phyloP scores from a whole-genome alignment of 2,888 invertebrate species.

The Tiliacea citrago region DNA sequence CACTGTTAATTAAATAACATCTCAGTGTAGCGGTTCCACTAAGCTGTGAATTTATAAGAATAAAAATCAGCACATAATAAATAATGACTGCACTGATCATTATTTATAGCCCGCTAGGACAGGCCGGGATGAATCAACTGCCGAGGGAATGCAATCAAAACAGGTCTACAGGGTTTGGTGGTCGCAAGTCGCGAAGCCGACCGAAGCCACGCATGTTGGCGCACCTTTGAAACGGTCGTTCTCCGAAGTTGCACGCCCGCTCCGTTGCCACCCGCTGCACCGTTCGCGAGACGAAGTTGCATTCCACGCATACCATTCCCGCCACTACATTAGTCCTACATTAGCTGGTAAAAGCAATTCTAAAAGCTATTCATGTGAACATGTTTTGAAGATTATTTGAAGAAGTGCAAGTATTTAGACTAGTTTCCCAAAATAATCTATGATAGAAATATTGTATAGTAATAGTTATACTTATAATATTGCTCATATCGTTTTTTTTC shows the following conservation, averaged over 20 bases:
- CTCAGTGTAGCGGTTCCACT: neutral
- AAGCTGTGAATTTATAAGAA: neutral
- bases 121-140: constrained; percentile 50
- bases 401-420: constrained; percentile 30
- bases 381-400: constrained; percentile 42
- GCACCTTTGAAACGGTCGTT: constrained; percentile 74
- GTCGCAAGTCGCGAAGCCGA: constrained; percentile 20
- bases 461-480: constrained; percentile 6
- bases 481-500: constrained; percentile 3
- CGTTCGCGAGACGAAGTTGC: constrained; percentile 77
- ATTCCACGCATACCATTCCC: constrained; percentile 82
- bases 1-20: constrained; percentile 26
- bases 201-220: constrained; percentile 55
- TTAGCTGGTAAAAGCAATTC: constrained; percentile 52
- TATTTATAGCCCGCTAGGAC: constrained; percentile 22
- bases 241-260: constrained; percentile 75
- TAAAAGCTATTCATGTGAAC: constrained; percentile 48
- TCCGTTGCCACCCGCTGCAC: constrained; percentile 60
- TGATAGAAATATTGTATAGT: constrained; percentile 20
- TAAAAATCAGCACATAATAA: neutral
- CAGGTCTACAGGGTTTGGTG: constrained; percentile 32
- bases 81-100: constrained; percentile 15
- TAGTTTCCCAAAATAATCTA: constrained; percentile 25
- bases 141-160: constrained; percentile 54
- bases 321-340: constrained; percentile 63